These are phyloP conservation scores for Siniperca obscura DNA, from an alignment of 2,797 vertebrate genomes.

Conservation along the genomic window DNA sequence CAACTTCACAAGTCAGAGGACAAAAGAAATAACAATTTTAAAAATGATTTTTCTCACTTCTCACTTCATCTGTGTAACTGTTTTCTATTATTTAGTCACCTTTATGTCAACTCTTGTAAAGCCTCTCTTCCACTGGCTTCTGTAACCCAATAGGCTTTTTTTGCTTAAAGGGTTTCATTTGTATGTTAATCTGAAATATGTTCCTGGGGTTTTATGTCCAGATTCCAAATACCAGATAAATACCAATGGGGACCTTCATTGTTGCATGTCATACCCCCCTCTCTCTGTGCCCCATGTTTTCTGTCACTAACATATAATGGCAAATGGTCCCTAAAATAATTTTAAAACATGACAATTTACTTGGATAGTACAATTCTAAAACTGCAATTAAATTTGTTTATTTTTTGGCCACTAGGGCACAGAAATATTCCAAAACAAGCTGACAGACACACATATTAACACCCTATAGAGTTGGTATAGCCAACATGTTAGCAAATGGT, in stretches of 20 bases:
- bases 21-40: constrained; percentile 16
- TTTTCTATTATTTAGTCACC: constrained; percentile 8
- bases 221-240: neutral
- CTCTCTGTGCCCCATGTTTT: neutral
- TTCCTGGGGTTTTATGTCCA: constrained; percentile 6
- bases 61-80: neutral
- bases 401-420: neutral
- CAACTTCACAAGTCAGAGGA: constrained; percentile 20
- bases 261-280: neutral
- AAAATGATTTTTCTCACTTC: neutral
- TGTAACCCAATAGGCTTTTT: neutral
- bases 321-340: neutral
- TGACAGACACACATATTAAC: neutral
- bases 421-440: neutral
- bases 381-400: neutral
- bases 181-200: constrained; percentile 18
- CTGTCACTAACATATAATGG: neutral
- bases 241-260: neutral
- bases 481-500: neutral
- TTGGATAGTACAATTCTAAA: neutral
- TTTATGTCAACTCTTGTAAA: neutral
- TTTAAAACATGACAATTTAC: neutral
- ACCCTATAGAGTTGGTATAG: neutral
- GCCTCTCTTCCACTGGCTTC: constrained; percentile 5
- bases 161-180: neutral